phyloP scores from a whole-genome alignment of 2,797 vertebrate genomes.

The Margarornis squamiger region DNA sequence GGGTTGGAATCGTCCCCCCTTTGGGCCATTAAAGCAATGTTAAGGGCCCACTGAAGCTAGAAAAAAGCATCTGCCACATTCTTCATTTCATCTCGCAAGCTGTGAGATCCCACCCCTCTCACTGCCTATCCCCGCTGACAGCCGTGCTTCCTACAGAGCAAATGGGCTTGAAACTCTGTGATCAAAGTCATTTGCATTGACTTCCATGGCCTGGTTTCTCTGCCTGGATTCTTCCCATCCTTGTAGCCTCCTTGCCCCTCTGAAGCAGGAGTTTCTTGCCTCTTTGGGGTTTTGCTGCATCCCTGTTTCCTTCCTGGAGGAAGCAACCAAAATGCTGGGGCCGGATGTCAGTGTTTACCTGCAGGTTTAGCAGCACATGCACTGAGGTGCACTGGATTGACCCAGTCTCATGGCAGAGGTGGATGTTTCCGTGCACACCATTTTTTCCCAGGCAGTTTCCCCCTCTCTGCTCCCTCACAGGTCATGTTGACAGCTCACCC shows the following conservation, averaged over 20 bases:
- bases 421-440: accelerated
- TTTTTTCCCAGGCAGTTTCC: background rate
- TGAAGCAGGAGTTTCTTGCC: background rate
- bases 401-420: background rate
- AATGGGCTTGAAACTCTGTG: constrained; percentile 13
- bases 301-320: background rate
- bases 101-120: constrained; percentile 49
- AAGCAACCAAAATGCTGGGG: no score
- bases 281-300: background rate
- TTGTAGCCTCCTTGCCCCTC: background rate
- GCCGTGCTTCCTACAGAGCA: constrained; percentile 49
- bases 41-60: background rate
- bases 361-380: background rate
- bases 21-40: background rate
- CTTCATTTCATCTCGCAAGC: background rate
- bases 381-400: background rate
- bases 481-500: background rate
- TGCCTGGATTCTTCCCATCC: background rate
- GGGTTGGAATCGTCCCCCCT: background rate
- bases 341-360: accelerated
- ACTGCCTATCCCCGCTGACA: constrained; percentile 42
- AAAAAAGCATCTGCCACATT: constrained; percentile 7
- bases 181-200: constrained; percentile 48
- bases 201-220: constrained; percentile 55
- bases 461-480: background rate